These are phyloP conservation scores for Plecotus auritus DNA, from an alignment of 2,113 vertebrate species.

Conservation along the genomic window DNA sequence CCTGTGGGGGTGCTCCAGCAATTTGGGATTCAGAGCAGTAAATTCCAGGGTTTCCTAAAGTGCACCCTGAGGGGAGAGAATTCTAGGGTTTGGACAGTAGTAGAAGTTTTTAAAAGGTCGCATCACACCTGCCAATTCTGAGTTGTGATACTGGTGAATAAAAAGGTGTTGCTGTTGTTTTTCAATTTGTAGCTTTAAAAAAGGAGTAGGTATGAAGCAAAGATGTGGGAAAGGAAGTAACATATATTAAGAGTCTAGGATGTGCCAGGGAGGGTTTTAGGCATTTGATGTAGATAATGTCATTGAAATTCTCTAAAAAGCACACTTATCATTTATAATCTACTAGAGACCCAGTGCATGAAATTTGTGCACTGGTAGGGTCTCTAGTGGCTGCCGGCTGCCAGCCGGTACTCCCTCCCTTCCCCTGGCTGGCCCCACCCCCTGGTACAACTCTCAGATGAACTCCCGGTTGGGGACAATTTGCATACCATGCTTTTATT, in stretches of 20 bases:
- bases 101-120: background rate
- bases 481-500: too few species aligned
- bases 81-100: background rate
- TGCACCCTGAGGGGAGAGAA: background rate
- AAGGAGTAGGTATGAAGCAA: background rate
- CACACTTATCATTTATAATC: background rate
- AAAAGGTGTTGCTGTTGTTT: background rate
- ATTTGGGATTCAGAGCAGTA: background rate
- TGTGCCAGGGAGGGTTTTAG: background rate
- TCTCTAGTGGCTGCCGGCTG: too few species aligned
- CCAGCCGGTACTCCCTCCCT: too few species aligned
- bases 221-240: background rate
- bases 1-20: background rate
- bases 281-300: background rate
- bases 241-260: background rate
- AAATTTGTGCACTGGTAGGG: too few species aligned
- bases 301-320: slow-evolving; percentile 10
- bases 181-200: background rate
- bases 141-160: background rate
- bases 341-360: too few species aligned
- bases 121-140: background rate
- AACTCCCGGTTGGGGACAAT: too few species aligned
- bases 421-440: too few species aligned
- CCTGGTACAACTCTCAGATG: too few species aligned
- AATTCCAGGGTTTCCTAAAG: background rate